These are phyloP conservation scores for Miltochrista miniata DNA, from an alignment of 2,888 invertebrate genomes.

Conservation along the genomic window DNA sequence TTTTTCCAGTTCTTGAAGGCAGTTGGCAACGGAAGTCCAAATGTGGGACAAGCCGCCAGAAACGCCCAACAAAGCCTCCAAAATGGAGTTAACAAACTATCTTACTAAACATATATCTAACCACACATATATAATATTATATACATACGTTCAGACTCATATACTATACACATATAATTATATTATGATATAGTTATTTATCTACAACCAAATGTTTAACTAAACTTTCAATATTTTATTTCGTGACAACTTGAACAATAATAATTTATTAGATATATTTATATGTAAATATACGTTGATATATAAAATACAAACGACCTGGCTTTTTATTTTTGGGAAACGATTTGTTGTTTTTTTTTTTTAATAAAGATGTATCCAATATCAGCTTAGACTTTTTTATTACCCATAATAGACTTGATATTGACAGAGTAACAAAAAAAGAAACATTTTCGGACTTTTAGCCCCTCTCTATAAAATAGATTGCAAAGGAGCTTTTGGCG, in stretches of 20 bases:
- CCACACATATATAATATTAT: conserved; percentile 9
- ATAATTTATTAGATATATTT: conserved; percentile 22
- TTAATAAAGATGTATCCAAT: conserved; percentile 73
- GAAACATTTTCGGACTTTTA: no score
- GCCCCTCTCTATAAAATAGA: no score
- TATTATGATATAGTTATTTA: conserved; percentile 18
- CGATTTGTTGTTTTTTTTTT: conserved; percentile 28
- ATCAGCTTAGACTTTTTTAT: conserved; percentile 15
- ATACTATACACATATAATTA: conserved; percentile 21
- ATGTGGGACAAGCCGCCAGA: conserved; percentile 25
- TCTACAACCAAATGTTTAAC: neutral
- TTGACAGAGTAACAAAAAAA: no score
- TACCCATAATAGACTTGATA: no score
- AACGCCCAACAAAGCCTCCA: conserved; percentile 44
- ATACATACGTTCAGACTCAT: conserved; percentile 5
- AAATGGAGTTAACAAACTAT: conserved; percentile 20
- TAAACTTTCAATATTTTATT: no score
- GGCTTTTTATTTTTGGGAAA: conserved; percentile 63
- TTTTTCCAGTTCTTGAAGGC: conserved; percentile 52
- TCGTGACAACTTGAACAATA: neutral
- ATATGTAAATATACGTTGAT: conserved; percentile 64
- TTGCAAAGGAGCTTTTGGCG: no score
- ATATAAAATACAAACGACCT: conserved; percentile 49
- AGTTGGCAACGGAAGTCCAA: conserved; percentile 41
- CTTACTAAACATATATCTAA: conserved; percentile 19